Evolutionary conservation across 2,113 vertebrate genomes (phyloP), one percentile per base, ranked within the genome.

Genomic region (Orthochromis malagaraziensis): DNA sequence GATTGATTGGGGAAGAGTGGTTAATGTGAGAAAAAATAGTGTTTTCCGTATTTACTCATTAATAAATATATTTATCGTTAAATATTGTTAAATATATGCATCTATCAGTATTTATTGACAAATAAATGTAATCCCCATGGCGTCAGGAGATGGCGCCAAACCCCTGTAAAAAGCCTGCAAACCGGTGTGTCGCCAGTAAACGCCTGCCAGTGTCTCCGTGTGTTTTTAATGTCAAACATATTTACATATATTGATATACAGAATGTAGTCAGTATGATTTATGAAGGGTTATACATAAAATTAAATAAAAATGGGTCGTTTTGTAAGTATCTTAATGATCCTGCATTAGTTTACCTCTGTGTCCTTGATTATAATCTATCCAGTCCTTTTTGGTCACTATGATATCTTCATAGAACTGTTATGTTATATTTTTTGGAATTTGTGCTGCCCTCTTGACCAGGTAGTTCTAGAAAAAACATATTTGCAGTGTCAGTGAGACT

Each of bases 141-240:
- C 13, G 21, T 89, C 94, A 93, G 24, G 21, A 93, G 96, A 86
- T 93, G 94, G 94, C 87, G 91, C 80, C 53, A 84, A 51, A 79
- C 12, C 2, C 42, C 84, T 5, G n/a, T 11, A 21, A 13, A 16
- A 6, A 60, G 3, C 13, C 3, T 33, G 26, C n/a, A 54, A 35
- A 77, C 45, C 26, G 6, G n/a, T 40, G 63, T 40, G 2, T 38
- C 19, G 33, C 60, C 33, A 38, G 10, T 38, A 65, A 65, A 38
- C 11, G 33, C 33, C 11, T 68, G 35, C n/a, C n/a, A 40, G 12
- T 40, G 11, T 68, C 7, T 68, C 35, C 24, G 7, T 21, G 19
- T 68, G 7, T 68, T 0, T 40, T 40, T 40, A 21, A 68, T 40
- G 19, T 38, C 63, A 13, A 68, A 21, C 19, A 68, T 68, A 68